phyloP scores from a whole-genome alignment of 2,113 vertebrate species.

The Halichoeres trimaculatus region DNA sequence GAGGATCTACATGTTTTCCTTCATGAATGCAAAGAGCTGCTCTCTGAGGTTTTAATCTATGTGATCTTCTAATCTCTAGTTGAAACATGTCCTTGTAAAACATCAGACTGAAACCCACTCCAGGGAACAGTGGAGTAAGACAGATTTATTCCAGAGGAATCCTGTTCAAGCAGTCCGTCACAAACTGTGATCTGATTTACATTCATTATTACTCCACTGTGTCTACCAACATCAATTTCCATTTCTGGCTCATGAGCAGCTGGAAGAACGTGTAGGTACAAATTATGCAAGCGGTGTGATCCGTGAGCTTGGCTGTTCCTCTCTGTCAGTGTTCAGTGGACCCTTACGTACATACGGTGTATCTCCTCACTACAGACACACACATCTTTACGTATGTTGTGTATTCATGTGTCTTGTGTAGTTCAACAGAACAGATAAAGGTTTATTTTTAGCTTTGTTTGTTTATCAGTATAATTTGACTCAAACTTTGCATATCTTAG shows the following conservation, averaged over 20 bases:
- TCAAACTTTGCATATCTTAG: neutral
- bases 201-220: neutral
- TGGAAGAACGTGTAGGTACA: constrained; percentile 1
- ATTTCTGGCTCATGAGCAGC: constrained; percentile 29
- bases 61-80: neutral
- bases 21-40: neutral
- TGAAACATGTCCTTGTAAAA: neutral
- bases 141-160: neutral
- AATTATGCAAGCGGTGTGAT: constrained; percentile 50
- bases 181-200: constrained; percentile 41
- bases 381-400: neutral
- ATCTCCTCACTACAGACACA: constrained; percentile 15
- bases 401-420: neutral
- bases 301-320: constrained; percentile 27
- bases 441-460: constrained; percentile 14
- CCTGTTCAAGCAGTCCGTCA: neutral
- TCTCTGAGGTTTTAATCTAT: neutral
- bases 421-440: constrained; percentile 8
- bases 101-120: neutral
- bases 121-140: too few species aligned
- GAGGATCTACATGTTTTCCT: neutral
- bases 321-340: constrained; percentile 37
- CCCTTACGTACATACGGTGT: constrained; percentile 6
- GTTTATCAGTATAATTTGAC: neutral
- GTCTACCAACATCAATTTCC: neutral